These are phyloP conservation scores for Apeltes quadracus DNA, from an alignment of 2,113 vertebrate species.

Conservation along the genomic window DNA sequence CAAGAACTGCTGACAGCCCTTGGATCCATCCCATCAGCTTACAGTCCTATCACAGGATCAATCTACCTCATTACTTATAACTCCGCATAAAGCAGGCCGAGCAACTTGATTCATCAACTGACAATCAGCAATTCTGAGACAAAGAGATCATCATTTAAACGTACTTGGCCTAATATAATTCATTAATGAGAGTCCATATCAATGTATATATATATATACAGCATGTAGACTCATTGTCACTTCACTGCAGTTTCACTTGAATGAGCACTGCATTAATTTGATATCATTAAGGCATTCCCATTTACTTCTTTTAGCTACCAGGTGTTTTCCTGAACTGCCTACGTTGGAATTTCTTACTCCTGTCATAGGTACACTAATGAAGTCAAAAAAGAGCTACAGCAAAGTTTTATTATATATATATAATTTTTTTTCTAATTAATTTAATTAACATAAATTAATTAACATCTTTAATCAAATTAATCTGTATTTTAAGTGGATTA, in stretches of 20 bases:
- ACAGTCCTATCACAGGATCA: slow-evolving; percentile 17
- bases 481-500: too few species aligned
- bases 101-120: background rate
- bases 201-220: background rate
- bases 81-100: background rate
- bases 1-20: slow-evolving; percentile 21
- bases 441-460: too few species aligned
- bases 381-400: background rate
- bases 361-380: background rate
- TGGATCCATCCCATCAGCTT: slow-evolving; percentile 8
- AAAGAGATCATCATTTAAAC: background rate
- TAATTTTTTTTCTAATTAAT: too few species aligned
- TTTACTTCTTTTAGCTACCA: too few species aligned
- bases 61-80: background rate
- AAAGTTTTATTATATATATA: background rate
- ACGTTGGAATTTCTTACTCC: background rate
- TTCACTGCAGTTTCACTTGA: too few species aligned
- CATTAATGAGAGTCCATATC: background rate
- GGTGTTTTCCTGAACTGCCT: background rate
- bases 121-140: background rate
- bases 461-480: too few species aligned
- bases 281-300: background rate
- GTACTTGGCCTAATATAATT: background rate
- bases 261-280: background rate
- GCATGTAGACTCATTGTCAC: background rate